Conservation (phyloP, 1,140 invertebrate species). For the Aphis craccivora region DNA sequence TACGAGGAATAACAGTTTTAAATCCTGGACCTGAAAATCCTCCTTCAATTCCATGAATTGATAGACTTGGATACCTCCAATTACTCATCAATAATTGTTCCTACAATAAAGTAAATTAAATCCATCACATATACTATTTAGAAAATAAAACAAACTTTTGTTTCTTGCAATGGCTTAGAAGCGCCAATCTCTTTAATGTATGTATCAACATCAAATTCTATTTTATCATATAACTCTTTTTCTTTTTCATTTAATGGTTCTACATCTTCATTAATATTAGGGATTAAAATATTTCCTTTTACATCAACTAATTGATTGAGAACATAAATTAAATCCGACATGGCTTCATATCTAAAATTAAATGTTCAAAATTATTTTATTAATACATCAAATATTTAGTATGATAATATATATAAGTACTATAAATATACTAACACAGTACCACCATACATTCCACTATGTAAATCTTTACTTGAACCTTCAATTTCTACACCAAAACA, state of each 20-base stretch:
- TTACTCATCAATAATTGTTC: constrained; percentile 83
- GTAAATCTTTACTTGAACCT: constrained; percentile 90
- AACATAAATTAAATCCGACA: constrained; percentile 87
- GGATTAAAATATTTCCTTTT: constrained; percentile 83
- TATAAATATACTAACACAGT: constrained; percentile 75
- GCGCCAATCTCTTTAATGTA: constrained; percentile 79
- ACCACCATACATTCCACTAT: constrained; percentile 95
- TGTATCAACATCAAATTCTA: constrained; percentile 88
- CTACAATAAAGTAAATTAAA: constrained; percentile 61
- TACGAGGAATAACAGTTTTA: constrained; percentile 95
- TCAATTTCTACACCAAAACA: constrained; percentile 92
- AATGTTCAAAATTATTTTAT: neutral
- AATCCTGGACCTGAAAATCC: constrained; percentile 90
- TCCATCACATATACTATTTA: constrained; percentile 20
- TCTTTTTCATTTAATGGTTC: constrained; percentile 78
- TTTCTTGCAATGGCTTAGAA: constrained; percentile 75
- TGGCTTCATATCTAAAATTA: constrained; percentile 76
- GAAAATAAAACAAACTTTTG: constrained; percentile 63
- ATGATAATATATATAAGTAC: neutral
- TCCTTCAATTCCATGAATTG: constrained; percentile 92
- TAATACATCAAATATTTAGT: neutral
- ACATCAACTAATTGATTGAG: constrained; percentile 83
- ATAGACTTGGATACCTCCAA: constrained; percentile 90
- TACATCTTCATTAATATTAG: constrained; percentile 82
- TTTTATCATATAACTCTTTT: constrained; percentile 79